Evolutionary conservation across 2,797 vertebrate species (phyloP).

Genomic region (Phrynocephalus guinanensis): DNA sequence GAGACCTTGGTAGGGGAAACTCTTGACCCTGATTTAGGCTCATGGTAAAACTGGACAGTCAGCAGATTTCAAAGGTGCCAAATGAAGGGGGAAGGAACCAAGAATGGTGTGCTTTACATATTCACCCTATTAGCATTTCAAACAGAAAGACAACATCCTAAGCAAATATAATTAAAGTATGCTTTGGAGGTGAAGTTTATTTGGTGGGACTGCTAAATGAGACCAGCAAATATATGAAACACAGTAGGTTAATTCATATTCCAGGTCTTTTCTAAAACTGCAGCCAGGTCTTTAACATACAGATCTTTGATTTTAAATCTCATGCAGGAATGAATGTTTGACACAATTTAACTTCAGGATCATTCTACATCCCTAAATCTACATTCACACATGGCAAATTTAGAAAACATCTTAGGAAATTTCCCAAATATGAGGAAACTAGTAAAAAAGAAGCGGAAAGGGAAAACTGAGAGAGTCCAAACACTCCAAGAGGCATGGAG

Average conservation of each 20-base stretch:
- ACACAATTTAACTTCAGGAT: not conserved
- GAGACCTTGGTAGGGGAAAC: not conserved
- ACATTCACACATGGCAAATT: not conserved
- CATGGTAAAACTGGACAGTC: not conserved
- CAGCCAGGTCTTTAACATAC: constrained; percentile 29
- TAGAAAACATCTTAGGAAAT: no score
- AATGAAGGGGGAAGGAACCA: not conserved
- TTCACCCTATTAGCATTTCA: constrained; percentile 27
- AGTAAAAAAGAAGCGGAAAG: no score
- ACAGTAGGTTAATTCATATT: constrained; percentile 31
- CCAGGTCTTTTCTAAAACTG: not conserved
- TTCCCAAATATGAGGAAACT: no score
- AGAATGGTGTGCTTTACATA: not conserved
- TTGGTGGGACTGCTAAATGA: constrained; percentile 13
- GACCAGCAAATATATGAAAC: constrained; percentile 9
- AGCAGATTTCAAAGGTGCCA: not conserved
- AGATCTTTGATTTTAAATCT: constrained; percentile 32
- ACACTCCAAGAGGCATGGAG: no score
- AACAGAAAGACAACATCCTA: constrained; percentile 23
- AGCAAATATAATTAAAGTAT: constrained; percentile 37
- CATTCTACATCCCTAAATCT: not conserved
- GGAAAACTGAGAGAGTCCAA: no score
- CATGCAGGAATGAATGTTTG: constrained; percentile 5
- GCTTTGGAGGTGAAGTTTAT: constrained; percentile 26
- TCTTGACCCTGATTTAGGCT: not conserved